These are phyloP conservation scores for Elanoides forficatus DNA, from an alignment of 2,113 vertebrate species.

Conservation along the genomic window DNA sequence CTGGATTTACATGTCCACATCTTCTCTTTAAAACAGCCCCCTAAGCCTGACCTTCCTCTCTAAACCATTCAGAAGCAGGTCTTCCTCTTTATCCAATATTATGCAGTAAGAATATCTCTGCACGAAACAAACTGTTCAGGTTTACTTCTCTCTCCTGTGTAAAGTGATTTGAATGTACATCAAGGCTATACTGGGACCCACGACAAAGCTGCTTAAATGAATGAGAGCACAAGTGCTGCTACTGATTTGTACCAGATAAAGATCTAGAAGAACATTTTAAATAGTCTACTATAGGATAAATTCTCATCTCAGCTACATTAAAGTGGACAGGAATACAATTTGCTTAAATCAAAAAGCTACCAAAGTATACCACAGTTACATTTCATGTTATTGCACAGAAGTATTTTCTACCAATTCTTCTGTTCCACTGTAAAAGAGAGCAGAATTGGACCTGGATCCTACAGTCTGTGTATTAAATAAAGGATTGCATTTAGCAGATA, in stretches of 20 bases:
- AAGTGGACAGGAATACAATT: neutral
- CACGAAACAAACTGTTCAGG: neutral
- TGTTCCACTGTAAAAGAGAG: neutral
- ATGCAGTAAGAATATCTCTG: neutral
- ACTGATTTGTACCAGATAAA: neutral
- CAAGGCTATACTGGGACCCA: neutral
- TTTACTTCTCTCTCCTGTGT: neutral
- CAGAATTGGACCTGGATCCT: neutral
- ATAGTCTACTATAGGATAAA: neutral
- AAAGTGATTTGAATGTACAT: neutral
- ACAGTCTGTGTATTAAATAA: neutral
- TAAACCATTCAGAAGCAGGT: neutral
- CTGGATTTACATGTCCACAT: accelerated
- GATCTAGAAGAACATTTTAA: neutral
- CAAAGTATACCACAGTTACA: neutral
- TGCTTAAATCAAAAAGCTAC: neutral
- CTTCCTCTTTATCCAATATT: neutral
- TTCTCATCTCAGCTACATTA: neutral
- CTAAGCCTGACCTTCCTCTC: neutral
- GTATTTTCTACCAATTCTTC: neutral
- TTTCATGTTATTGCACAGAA: neutral
- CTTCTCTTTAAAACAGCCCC: neutral
- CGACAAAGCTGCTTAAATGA: neutral
- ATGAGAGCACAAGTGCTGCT: neutral
- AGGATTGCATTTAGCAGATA: neutral